Percentiles rank a stretch among this genome's conserved stretches.
phyloP scores from a whole-genome alignment of 2,888 invertebrate genomes.

The Torymus texanus region DNA sequence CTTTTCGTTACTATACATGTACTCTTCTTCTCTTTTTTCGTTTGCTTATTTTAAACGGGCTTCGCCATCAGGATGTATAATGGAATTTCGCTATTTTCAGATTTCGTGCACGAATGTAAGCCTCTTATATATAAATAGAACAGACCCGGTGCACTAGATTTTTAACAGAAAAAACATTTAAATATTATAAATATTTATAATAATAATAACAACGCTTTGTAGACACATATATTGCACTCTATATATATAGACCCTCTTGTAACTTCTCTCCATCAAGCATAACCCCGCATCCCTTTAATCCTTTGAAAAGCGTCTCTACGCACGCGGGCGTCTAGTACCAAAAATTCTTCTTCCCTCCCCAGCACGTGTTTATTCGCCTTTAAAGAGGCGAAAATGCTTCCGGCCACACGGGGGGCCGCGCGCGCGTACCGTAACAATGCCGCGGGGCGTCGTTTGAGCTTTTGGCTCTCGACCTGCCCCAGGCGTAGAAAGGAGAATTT shows the following conservation, averaged over 20 bases:
- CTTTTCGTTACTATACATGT: background rate
- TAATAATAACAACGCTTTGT: no score
- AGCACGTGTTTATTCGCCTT: constrained; percentile 65
- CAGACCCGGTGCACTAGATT: no score
- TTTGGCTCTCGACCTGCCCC: constrained; percentile 41
- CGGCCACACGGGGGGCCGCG: constrained; percentile 53
- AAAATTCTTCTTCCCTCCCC: constrained; percentile 30
- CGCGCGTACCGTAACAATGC: constrained; percentile 44
- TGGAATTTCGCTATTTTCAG: no score
- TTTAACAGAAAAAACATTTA: no score
- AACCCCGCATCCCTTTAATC: constrained; percentile 35
- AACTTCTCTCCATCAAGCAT: background rate
- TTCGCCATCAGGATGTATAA: no score
- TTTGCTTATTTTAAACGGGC: background rate
- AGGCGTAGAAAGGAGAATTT: constrained; percentile 29
- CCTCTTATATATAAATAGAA: no score
- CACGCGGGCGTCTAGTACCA: background rate
- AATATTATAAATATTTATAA: no score
- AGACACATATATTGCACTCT: no score
- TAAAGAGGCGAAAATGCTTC: constrained; percentile 67
- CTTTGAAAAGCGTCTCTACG: constrained; percentile 25
- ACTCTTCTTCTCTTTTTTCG: background rate
- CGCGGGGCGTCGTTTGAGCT: constrained; percentile 49
- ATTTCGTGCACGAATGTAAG: no score
- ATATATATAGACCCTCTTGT: no score